These are phyloP conservation scores for Carterocephalus palaemon DNA, from an alignment of 2,888 invertebrate genomes.

Conservation along the genomic window DNA sequence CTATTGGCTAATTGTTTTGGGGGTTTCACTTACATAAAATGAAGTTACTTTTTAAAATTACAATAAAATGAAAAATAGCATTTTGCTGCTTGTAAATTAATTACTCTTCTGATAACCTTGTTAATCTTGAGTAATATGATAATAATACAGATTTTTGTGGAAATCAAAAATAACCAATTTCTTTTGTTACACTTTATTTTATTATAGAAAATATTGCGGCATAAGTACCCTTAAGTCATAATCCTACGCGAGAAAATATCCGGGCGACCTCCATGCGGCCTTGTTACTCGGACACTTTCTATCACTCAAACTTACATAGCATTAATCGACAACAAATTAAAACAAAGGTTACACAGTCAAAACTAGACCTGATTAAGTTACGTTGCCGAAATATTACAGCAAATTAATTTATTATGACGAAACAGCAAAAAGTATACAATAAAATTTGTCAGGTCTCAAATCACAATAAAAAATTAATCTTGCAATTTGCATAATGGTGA, in stretches of 20 bases:
- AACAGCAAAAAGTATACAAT: conserved; percentile 19
- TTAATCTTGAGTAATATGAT: no score
- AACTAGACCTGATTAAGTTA: conserved; percentile 20
- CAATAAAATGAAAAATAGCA: no score
- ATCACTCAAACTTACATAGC: conserved; percentile 39
- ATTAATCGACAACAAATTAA: conserved; percentile 31
- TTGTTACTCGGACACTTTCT: conserved; percentile 59
- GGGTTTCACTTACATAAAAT: no score
- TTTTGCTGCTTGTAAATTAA: no score
- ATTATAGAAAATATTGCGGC: no score
- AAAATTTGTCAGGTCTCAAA: conserved; percentile 12
- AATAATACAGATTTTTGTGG: no score
- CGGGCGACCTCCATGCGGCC: conserved; percentile 64
- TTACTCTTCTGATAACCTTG: no score
- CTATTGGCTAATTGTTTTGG: no score
- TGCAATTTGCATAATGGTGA: conserved; percentile 14
- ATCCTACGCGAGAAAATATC: conserved; percentile 41
- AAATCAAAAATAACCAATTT: no score
- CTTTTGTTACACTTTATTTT: no score
- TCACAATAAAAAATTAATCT: conserved; percentile 1
- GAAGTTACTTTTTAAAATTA: no score
- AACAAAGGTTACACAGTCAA: conserved; percentile 30
- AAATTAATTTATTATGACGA: conserved; percentile 19
- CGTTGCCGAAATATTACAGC: conserved; percentile 18
- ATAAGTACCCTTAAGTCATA: conserved; percentile 8